These are phyloP conservation scores for Ciconia nigra DNA, from an alignment of 2,797 vertebrate species.

Conservation along the genomic window DNA sequence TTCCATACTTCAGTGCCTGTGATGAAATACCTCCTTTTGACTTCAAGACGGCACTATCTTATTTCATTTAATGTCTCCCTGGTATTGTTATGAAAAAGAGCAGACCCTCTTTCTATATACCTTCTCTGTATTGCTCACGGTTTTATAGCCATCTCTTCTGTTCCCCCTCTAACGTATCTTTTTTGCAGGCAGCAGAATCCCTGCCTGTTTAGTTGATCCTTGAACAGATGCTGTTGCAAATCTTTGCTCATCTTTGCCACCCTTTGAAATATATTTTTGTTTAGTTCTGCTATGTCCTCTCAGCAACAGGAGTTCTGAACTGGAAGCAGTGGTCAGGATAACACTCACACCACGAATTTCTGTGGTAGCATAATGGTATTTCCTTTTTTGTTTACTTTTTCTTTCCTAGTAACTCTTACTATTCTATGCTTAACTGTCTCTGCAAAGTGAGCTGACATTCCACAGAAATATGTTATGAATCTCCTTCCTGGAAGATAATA, in stretches of 20 bases:
- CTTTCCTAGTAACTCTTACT: background rate
- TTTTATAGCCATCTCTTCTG: background rate
- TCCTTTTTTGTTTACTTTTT: background rate
- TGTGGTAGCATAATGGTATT: background rate
- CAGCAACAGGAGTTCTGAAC: background rate
- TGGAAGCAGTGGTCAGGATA: background rate
- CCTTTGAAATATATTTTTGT: background rate
- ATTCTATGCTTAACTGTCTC: background rate
- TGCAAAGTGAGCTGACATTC: background rate
- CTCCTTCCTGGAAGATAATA: background rate
- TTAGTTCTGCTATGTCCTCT: background rate
- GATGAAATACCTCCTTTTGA: background rate
- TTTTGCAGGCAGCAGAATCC: background rate
- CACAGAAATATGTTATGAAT: background rate
- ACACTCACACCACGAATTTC: background rate
- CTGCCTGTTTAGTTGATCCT: background rate
- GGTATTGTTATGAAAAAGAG: background rate
- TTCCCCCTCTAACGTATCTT: background rate
- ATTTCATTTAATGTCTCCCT: background rate
- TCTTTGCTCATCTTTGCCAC: background rate
- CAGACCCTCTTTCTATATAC: background rate
- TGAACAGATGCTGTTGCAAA: background rate
- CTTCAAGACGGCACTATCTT: background rate
- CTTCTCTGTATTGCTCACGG: background rate
- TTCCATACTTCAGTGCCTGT: background rate